These are phyloP conservation scores for Ganaspis brasiliensis DNA, from an alignment of 2,888 invertebrate genomes.

Conservation along the genomic window DNA sequence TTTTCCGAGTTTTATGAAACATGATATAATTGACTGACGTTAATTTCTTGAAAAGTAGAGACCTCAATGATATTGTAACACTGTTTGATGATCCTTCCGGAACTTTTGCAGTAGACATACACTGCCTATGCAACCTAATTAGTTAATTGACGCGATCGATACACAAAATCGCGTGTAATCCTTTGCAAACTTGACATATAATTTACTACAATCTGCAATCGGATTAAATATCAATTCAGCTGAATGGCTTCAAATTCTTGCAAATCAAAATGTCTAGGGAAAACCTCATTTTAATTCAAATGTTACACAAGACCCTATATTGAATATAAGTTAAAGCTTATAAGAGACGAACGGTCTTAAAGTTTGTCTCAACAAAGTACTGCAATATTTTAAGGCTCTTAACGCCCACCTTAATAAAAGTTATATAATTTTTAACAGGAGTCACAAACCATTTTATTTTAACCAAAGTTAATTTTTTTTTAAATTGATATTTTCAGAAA, in stretches of 20 bases:
- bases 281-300: conserved; percentile 2
- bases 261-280: conserved; percentile 4
- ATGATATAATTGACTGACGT: no score
- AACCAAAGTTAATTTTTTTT: no score
- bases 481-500: no score
- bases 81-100: neutral
- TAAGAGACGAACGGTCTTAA: no score
- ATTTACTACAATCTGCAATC: conserved; percentile 18
- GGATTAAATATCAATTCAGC: conserved; percentile 7
- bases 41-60: no score
- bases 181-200: conserved; percentile 33
- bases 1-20: no score
- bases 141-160: conserved; percentile 31
- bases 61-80: neutral
- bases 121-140: conserved; percentile 30
- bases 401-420: no score
- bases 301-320: neutral
- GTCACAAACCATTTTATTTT: no score
- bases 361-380: no score
- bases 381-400: no score
- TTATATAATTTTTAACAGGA: no score
- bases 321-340: no score
- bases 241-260: conserved; percentile 3
- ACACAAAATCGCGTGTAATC: conserved; percentile 31
- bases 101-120: conserved; percentile 8